phyloP scores from a whole-genome alignment of 2,888 invertebrate species.

The Parasteatoda lunata region DNA sequence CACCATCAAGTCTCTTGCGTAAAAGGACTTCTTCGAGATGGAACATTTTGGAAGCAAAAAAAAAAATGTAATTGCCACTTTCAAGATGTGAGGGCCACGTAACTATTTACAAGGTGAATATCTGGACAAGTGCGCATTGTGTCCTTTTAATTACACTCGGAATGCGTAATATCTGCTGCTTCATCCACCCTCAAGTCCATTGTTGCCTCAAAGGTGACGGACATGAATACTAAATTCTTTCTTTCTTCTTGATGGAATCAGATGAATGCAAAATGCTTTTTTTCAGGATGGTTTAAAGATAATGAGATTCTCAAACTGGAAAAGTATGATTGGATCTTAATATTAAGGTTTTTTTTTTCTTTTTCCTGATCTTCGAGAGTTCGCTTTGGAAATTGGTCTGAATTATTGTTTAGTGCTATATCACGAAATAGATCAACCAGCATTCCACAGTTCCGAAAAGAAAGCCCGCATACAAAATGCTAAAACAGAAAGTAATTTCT shows the following conservation, averaged over 20 bases:
- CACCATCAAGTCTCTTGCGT: constrained; percentile 24
- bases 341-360: no score
- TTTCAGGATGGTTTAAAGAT: no score
- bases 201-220: background rate
- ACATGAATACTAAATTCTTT: background rate
- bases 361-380: no score
- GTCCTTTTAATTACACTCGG: background rate
- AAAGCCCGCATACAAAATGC: no score
- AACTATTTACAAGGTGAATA: constrained; percentile 3
- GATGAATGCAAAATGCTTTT: background rate
- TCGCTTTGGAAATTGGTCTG: no score
- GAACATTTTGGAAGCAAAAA: background rate
- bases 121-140: constrained; percentile 7
- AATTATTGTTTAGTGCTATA: no score
- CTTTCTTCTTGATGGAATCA: background rate
- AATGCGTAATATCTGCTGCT: background rate
- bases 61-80: constrained; percentile 43
- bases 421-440: no score
- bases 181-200: background rate
- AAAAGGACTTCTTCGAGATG: background rate
- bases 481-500: no score
- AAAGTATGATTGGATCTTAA: no score
- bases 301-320: no score
- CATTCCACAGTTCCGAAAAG: no score
- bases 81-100: constrained; percentile 13